Base-by-base conservation (phyloP, 1,140 invertebrate genomes). In the Hylyphantes graminicola region DNA sequence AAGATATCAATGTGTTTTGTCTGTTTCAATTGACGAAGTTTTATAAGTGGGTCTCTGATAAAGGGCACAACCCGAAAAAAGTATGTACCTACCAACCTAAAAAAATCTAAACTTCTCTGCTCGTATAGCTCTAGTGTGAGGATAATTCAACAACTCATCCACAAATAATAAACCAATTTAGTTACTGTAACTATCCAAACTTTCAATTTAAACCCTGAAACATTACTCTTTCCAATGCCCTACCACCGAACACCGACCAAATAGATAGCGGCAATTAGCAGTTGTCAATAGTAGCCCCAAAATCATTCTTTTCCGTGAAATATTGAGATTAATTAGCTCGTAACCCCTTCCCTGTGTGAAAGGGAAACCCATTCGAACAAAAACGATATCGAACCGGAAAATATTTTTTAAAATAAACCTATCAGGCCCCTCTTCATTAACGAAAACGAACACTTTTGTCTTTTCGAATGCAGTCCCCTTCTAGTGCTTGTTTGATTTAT, bases 341-440 rank as follows among this genome's bases (percentile, higher is more conserved):
- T 13, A 13, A 35, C 0, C 21, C 19, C 48, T 70, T 70, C 67
- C 21, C 35, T 67, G 19, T 59, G 72, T 35, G 3, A 51, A 10
- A 61, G 59, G 59, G 13, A 17, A 61, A 9, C 59, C 13, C 59
- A 13, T 61, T 61, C 17, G 35, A 35, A 35, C 59, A 61, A 13
- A 61, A 61, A 17, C 59, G 17, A 61, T n/a, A 74, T 61, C 17
- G 55, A 74, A 59, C 13, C 53, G 59, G 57, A 74, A 74, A 74
- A 74, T 74, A 74, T 74, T 74, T 74, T 74, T 74, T 55, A 35
- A 57, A 59, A 59, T 74, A 59, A 74, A 61, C 72, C 55, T 74
- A 74, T 74, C 72, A 55, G 17, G 48, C 35, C 54, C 72, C 35
- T 74, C 72, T 54, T 61, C 35, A 35, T 35, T 61, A 61, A 61